A percentile compares a stretch with the other conserved stretches of the same genome.
Conservation (phyloP, 2,888 invertebrate genomes). For the Girardia tigrina region DNA sequence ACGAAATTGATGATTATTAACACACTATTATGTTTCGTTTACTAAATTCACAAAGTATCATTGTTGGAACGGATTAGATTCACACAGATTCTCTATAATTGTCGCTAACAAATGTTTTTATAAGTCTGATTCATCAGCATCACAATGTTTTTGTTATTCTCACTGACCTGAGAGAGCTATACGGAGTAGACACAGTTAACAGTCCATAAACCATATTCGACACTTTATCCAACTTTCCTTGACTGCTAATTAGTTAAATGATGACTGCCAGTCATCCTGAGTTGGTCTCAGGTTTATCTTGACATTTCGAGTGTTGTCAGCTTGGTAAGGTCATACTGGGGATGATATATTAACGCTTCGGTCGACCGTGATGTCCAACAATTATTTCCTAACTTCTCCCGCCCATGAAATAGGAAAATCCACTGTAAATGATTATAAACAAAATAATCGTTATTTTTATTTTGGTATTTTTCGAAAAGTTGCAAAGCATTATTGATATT, state of each 20-base stretch:
- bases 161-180: neutral
- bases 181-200: neutral
- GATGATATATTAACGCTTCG: neutral
- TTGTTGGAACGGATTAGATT: neutral
- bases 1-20: too few relatives aligned
- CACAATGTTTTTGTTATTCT: neutral
- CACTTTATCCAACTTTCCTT: neutral
- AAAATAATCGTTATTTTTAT: too few relatives aligned
- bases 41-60: too few relatives aligned
- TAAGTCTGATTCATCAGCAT: neutral
- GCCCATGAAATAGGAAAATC: too few relatives aligned
- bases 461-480: too few relatives aligned
- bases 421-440: too few relatives aligned
- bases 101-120: neutral
- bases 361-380: constrained; percentile 11
- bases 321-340: neutral
- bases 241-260: neutral
- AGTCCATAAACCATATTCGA: neutral
- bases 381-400: neutral
- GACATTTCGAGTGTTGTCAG: neutral
- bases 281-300: neutral
- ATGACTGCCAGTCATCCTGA: neutral
- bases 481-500: too few relatives aligned
- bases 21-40: too few relatives aligned
- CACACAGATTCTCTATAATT: neutral